Evolutionary conservation across 35 echinoderm and acorn worm genomes (phyloP).

Genomic region (Apostichopus parvimensis): DNA sequence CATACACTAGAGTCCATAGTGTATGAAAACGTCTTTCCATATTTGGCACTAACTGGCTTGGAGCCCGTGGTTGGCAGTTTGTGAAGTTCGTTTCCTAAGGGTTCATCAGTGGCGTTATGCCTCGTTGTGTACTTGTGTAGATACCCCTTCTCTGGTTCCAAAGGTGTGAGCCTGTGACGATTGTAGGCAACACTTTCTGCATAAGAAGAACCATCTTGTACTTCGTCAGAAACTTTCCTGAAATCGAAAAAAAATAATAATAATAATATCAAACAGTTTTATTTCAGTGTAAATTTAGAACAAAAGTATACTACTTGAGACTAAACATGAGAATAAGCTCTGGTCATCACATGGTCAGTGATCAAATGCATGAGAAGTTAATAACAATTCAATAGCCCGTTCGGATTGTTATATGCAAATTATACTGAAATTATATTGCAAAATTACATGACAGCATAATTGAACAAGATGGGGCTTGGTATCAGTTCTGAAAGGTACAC

Average conservation of each 20-base stretch:
- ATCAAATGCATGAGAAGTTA: too few relatives aligned
- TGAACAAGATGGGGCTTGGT: too few relatives aligned
- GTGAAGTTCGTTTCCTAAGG: background rate
- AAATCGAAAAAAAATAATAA: background rate
- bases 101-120: background rate
- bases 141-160: background rate
- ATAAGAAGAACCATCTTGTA: background rate
- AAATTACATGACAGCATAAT: too few relatives aligned
- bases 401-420: too few relatives aligned
- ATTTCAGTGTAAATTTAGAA: too few relatives aligned
- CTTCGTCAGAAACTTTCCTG: conserved; percentile 7
- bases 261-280: too few relatives aligned
- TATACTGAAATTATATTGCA: too few relatives aligned
- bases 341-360: too few relatives aligned
- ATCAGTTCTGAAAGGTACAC: too few relatives aligned
- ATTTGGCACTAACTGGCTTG: conserved; percentile 4
- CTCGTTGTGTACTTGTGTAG: background rate
- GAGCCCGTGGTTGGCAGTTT: background rate
- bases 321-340: too few relatives aligned
- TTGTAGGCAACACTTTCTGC: background rate
- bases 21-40: background rate
- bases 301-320: too few relatives aligned
- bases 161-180: background rate
- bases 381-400: too few relatives aligned
- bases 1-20: background rate